These are phyloP conservation scores for Apeltes quadracus DNA, from an alignment of 2,113 vertebrate genomes.

Conservation along the genomic window DNA sequence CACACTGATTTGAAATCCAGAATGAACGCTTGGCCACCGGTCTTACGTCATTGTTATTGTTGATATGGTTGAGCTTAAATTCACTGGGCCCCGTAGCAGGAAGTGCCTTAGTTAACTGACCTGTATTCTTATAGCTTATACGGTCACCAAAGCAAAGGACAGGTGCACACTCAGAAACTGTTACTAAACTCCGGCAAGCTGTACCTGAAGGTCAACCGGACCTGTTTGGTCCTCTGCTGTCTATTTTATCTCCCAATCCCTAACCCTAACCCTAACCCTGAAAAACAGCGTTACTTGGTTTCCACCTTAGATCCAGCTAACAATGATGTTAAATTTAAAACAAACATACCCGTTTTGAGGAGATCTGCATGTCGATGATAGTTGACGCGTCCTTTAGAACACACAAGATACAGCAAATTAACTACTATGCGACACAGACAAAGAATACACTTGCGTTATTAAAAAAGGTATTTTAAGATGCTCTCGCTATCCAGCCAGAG, in stretches of 20 bases:
- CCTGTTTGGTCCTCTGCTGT: not conserved
- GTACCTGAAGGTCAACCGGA: not conserved
- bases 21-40: not conserved
- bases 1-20: not conserved
- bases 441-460: not conserved
- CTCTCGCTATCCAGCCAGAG: not conserved
- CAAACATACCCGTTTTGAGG: slow-evolving; percentile 90
- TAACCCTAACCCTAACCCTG: too few relatives aligned
- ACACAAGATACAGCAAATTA: slow-evolving; percentile 10
- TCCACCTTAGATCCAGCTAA: not conserved
- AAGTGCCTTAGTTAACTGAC: not conserved
- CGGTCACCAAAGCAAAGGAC: not conserved
- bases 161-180: not conserved
- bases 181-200: not conserved
- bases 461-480: not conserved
- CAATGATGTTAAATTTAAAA: not conserved
- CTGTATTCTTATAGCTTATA: not conserved
- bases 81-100: not conserved
- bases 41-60: not conserved
- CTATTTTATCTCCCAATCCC: not conserved
- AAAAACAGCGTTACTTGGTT: too few relatives aligned
- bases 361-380: slow-evolving; percentile 92
- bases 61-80: not conserved
- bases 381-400: slow-evolving; percentile 85
- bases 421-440: not conserved